Percentiles rank a stretch among this genome's conserved stretches.
Evolutionary conservation across 2,888 invertebrate species (phyloP).

Genomic region (Parnassius apollo): DNA sequence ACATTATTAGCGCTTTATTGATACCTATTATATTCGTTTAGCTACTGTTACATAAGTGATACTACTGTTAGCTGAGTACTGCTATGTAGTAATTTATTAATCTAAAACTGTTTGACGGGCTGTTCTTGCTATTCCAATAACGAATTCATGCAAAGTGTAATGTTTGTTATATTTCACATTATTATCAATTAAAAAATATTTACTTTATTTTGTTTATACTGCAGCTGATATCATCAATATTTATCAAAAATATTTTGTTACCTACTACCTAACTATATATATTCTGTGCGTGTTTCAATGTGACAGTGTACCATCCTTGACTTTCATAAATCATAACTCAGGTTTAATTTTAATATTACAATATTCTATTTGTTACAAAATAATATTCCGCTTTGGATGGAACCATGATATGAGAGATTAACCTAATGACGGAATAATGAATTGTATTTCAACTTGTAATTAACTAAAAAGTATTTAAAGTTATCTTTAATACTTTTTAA

Average conservation of each 20-base stretch:
- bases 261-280: conserved; percentile 39
- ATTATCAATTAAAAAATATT: conserved; percentile 11
- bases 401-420: conserved; percentile 65
- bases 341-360: neutral
- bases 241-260: conserved; percentile 60
- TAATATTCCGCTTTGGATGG: conserved; percentile 57
- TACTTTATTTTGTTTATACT: too few species aligned
- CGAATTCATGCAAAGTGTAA: neutral
- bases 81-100: too few species aligned
- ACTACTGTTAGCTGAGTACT: too few species aligned
- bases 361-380: conserved; percentile 31
- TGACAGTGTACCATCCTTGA: neutral
- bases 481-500: too few species aligned
- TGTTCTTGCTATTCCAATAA: neutral
- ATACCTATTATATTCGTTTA: too few species aligned
- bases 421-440: conserved; percentile 38
- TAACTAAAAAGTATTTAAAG: too few species aligned
- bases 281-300: conserved; percentile 68
- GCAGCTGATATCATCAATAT: conserved; percentile 29
- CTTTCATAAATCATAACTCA: neutral
- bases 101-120: too few species aligned
- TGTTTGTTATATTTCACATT: conserved; percentile 5
- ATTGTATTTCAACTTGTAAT: too few species aligned
- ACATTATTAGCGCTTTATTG: too few species aligned
- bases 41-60: too few species aligned